Percentiles rank a stretch among this genome's conserved stretches.
phyloP scores from a whole-genome alignment of 2,888 invertebrate genomes.

The Drosophila subquinaria region DNA sequence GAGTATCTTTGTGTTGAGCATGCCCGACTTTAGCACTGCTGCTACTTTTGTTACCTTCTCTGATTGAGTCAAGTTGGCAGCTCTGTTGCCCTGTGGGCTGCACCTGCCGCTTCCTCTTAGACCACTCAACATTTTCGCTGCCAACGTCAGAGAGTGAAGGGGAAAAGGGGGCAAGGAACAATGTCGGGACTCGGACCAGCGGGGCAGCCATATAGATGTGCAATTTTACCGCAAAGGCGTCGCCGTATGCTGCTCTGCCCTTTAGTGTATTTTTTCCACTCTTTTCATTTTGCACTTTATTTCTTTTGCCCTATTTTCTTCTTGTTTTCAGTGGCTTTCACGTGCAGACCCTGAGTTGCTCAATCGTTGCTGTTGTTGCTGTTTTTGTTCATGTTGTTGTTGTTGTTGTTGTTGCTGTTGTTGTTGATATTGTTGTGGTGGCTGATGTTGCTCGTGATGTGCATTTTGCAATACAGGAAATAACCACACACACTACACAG shows the following conservation, averaged over 20 bases:
- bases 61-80: conserved; percentile 26
- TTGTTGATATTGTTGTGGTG: conserved; percentile 30
- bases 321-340: conserved; percentile 21
- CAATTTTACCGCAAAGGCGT: conserved; percentile 18
- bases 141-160: conserved; percentile 20
- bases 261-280: conserved; percentile 20
- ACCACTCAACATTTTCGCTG: conserved; percentile 28
- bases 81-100: conserved; percentile 2
- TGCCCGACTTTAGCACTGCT: background rate
- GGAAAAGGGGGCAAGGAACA: background rate
- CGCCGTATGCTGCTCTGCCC: background rate
- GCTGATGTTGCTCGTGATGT: conserved; percentile 42
- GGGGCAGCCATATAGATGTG: conserved; percentile 19
- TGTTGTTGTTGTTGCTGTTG: conserved; percentile 13
- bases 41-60: background rate
- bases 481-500: conserved; percentile 2
- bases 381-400: too few relatives aligned
- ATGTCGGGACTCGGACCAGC: conserved; percentile 7
- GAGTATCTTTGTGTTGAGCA: background rate
- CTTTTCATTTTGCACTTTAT: background rate
- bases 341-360: conserved; percentile 22
- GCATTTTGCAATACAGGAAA: conserved; percentile 34
- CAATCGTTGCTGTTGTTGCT: background rate
- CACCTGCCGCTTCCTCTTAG: conserved; percentile 19
- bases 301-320: conserved; percentile 3